Conservation (phyloP, 2,888 invertebrate species). For the Mimachlamys varia region DNA sequence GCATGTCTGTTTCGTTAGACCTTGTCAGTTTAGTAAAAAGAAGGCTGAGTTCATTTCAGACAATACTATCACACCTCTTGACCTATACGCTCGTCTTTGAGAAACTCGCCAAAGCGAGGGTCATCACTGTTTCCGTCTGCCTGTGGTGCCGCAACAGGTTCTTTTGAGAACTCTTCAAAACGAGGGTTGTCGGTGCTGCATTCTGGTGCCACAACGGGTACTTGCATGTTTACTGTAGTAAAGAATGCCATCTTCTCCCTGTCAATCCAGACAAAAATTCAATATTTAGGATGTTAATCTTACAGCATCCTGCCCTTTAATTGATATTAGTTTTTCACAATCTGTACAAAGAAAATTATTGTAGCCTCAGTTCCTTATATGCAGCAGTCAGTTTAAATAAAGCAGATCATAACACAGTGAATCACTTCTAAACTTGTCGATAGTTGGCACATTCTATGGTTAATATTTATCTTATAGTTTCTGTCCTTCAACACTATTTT, state of each 20-base stretch:
- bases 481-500: too few relatives aligned
- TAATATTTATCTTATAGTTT: too few relatives aligned
- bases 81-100: conserved; percentile 69
- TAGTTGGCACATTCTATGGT: too few relatives aligned
- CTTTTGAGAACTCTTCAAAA: background rate
- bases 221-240: conserved; percentile 84
- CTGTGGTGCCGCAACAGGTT: conserved; percentile 38
- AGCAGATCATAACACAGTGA: too few relatives aligned
- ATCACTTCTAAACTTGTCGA: too few relatives aligned
- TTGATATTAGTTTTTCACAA: too few relatives aligned
- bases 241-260: conserved; percentile 99
- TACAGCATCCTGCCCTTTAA: too few relatives aligned
- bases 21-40: background rate
- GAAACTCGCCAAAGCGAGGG: conserved; percentile 62
- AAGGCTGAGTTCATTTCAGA: background rate
- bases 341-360: too few relatives aligned
- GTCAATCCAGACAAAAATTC: conserved; percentile 77
- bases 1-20: too few relatives aligned
- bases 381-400: too few relatives aligned
- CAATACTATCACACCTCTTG: conserved; percentile 68
- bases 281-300: too few relatives aligned
- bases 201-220: conserved; percentile 75
- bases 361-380: too few relatives aligned
- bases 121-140: conserved; percentile 54
- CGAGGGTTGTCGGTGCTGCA: conserved; percentile 28